Conservation (phyloP, 2,797 vertebrate species). For the Syngnathus rostellatus region DNA sequence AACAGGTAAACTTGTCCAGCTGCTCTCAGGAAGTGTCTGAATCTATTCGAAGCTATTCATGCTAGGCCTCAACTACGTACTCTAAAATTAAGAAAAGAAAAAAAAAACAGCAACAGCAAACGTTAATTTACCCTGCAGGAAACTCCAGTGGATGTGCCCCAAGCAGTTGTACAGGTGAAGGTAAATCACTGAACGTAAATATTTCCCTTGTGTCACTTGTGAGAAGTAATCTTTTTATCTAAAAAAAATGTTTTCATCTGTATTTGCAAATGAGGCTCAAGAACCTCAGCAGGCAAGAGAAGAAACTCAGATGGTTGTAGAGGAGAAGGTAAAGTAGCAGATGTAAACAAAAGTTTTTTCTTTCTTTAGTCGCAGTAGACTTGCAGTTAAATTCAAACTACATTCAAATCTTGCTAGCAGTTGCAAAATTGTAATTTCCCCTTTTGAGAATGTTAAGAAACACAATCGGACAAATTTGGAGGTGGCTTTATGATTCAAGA, state of each 20-base stretch:
- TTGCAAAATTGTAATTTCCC: too few relatives aligned
- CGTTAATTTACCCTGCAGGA: constrained; percentile 44
- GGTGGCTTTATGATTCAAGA: background rate
- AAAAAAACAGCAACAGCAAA: constrained; percentile 10
- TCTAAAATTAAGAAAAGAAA: background rate
- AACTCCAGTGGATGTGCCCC: constrained; percentile 23
- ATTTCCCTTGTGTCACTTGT: background rate
- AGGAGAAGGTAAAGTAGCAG: constrained; percentile 48
- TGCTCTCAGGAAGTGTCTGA: background rate
- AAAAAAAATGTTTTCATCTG: background rate
- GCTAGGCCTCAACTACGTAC: background rate
- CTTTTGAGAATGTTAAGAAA: too few relatives aligned
- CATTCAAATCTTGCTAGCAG: too few relatives aligned
- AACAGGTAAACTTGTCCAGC: constrained; percentile 32
- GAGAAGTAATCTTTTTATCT: constrained; percentile 9
- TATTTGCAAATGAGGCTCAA: constrained; percentile 27
- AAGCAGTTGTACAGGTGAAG: constrained; percentile 40
- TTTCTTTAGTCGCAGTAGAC: background rate
- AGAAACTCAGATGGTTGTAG: constrained; percentile 31
- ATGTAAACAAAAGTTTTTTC: background rate
- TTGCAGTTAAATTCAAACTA: too few relatives aligned
- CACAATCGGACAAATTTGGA: too few relatives aligned
- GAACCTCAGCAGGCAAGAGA: constrained; percentile 45
- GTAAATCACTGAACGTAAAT: constrained; percentile 31
- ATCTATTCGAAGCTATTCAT: background rate